A percentile compares a stretch with the other conserved stretches of the same genome.
phyloP scores from a whole-genome alignment of 35 echinoderm and acorn worm species.

The Strongylocentrotus purpuratus region DNA sequence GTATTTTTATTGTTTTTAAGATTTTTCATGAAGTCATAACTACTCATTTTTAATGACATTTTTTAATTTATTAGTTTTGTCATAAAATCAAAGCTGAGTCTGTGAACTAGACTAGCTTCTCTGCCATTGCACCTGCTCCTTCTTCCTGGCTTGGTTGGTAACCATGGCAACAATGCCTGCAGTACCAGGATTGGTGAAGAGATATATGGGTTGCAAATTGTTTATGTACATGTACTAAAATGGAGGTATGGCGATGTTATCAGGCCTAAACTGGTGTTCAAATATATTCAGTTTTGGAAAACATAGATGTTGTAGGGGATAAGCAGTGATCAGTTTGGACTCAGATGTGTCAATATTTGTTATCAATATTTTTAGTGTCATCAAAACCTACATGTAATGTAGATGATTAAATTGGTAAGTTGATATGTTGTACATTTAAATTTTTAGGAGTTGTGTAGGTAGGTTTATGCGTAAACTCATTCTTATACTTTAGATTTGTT shows the following conservation, averaged over 20 bases:
- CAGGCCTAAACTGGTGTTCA: too few relatives aligned
- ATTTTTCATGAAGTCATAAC: too few relatives aligned
- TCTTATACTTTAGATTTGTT: too few relatives aligned
- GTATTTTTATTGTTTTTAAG: too few relatives aligned
- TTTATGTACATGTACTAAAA: not conserved
- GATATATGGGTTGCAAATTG: not conserved
- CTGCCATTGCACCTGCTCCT: not conserved
- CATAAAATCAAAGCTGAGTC: not conserved
- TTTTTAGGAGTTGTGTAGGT: too few relatives aligned
- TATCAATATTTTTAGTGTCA: not conserved
- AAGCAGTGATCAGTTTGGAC: not conserved
- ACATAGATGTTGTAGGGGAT: too few relatives aligned
- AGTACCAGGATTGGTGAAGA: not conserved
- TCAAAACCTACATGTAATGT: too few relatives aligned
- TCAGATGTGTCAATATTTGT: not conserved
- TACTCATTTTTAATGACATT: too few relatives aligned
- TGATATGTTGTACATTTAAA: too few relatives aligned
- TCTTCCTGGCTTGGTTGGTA: not conserved
- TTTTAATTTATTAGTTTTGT: too few relatives aligned
- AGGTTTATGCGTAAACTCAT: too few relatives aligned
- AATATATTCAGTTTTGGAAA: too few relatives aligned
- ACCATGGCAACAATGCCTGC: not conserved
- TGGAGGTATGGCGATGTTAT: not conserved
- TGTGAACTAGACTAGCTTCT: not conserved
- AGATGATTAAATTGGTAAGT: not conserved